Evolutionary conservation across 92 coral and sea anemone genomes (phyloP), one percentile per base, ranked within the genome.

Genomic region (Porites rus): DNA sequence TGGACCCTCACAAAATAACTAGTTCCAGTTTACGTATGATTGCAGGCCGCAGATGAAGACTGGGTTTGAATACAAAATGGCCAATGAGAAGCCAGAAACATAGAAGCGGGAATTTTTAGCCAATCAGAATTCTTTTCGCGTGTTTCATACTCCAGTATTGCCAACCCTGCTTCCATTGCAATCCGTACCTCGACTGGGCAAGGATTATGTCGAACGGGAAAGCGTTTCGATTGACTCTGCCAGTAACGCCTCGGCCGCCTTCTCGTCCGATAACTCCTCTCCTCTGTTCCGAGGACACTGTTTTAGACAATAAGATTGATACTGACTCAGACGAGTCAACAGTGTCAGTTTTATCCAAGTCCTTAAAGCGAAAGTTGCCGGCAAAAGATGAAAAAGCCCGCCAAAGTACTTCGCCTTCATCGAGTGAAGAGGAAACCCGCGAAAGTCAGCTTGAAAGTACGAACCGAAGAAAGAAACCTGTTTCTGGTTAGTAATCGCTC

Each of bases 81-180:
- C 88, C 74, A 84, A 84, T 84, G 81, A 84, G 38, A 84, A 74
- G 88, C 75, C 79, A 83, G 87, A 71, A 72, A 24, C 1, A 14
- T 52, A 7, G n/a, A 61, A 65, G 88, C 81, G 68, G 88, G 88
- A 84, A 74, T 75, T 51, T 22, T 51, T 17, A 84, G 88, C 88
- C 88, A 84, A 84, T 84, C 80, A 74, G 81, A 76, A 69, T 76
- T 51, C 69, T 76, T 1, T 0, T n/a, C 1, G 66, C 12, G 59
- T 20, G 25, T 77, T 2, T 60, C 58, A 61, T 76, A 28, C 17
- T 77, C 62, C 69, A 69, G 28, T 69, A 69, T 22, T 61, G 11
- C 19, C 51, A 21, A 1, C 0, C 18, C 18, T 5, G 54, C 28
- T 53, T 31, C n/a, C 12, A 38, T 24, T 56, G 12, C 62, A 12